A percentile compares a stretch with the other conserved stretches of the same genome.
phyloP scores from a whole-genome alignment of 1,140 invertebrate genomes.

The Aphelenchoides fujianensis region DNA sequence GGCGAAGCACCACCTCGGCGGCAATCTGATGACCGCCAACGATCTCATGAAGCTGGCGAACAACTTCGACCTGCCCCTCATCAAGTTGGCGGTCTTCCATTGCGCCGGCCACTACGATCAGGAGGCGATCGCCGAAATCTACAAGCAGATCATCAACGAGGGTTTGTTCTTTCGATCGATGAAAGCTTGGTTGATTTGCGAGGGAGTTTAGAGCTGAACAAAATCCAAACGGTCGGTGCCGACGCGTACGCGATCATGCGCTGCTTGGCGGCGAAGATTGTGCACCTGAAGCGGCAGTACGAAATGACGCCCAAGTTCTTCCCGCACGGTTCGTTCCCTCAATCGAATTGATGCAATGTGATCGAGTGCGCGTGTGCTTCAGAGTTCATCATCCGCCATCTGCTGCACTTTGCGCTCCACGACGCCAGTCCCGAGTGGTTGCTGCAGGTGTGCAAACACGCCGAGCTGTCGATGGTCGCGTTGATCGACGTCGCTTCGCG shows the following conservation, averaged over 20 bases:
- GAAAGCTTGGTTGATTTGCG: no score
- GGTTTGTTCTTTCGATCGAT: no score
- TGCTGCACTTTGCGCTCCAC: conserved; percentile 30
- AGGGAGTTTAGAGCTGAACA: conserved; percentile 16
- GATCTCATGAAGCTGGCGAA: conserved; percentile 69
- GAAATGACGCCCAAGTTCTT: conserved; percentile 32
- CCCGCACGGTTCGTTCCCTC: conserved; percentile 26
- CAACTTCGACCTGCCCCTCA: conserved; percentile 64
- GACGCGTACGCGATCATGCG: background rate
- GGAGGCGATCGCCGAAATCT: conserved; percentile 66
- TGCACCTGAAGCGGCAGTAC: conserved; percentile 27
- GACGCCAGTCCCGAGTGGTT: conserved; percentile 27
- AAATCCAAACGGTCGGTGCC: background rate
- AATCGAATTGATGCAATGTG: no score
- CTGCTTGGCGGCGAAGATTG: conserved; percentile 22
- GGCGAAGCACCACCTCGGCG: conserved; percentile 23
- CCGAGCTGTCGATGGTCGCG: conserved; percentile 23
- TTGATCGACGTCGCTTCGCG: conserved; percentile 28
- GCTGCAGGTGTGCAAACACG: conserved; percentile 22
- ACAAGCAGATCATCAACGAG: conserved; percentile 67
- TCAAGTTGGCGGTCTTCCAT: conserved; percentile 67
- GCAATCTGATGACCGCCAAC: conserved; percentile 28
- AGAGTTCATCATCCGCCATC: conserved; percentile 40
- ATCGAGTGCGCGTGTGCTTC: no score
- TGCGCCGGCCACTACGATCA: conserved; percentile 67